Percentiles rank a stretch among this genome's conserved stretches.
Evolutionary conservation across 2,113 vertebrate genomes (phyloP).

Genomic region (Pontoporia blainvillei): DNA sequence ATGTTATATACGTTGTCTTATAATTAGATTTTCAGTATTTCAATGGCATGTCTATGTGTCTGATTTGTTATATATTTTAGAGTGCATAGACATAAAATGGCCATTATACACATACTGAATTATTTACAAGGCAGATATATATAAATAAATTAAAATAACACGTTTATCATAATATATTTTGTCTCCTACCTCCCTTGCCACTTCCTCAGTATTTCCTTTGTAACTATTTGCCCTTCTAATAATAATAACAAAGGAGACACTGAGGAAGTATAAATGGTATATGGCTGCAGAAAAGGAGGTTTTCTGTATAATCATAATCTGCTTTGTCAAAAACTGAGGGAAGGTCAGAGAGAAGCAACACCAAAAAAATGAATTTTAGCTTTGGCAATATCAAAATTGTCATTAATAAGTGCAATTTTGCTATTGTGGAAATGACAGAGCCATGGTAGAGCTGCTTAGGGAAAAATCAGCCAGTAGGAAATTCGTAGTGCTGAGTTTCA

Average conservation of each 20-base stretch:
- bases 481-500: neutral
- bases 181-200: neutral
- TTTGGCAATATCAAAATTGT: neutral
- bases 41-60: neutral
- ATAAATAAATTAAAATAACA: neutral
- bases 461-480: neutral
- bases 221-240: neutral
- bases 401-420: neutral
- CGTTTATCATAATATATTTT: neutral
- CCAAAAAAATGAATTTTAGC: neutral
- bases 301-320: neutral
- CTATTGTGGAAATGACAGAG: neutral
- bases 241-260: neutral
- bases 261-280: neutral
- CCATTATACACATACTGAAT: neutral
- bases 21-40: neutral
- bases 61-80: neutral
- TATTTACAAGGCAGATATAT: neutral
- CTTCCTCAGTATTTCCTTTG: neutral
- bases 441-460: neutral
- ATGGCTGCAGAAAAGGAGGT: neutral
- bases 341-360: neutral
- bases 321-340: neutral
- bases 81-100: neutral
- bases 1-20: neutral